These are phyloP conservation scores for Chelidonichthys spinosus DNA, from an alignment of 2,797 vertebrate genomes.

Conservation along the genomic window DNA sequence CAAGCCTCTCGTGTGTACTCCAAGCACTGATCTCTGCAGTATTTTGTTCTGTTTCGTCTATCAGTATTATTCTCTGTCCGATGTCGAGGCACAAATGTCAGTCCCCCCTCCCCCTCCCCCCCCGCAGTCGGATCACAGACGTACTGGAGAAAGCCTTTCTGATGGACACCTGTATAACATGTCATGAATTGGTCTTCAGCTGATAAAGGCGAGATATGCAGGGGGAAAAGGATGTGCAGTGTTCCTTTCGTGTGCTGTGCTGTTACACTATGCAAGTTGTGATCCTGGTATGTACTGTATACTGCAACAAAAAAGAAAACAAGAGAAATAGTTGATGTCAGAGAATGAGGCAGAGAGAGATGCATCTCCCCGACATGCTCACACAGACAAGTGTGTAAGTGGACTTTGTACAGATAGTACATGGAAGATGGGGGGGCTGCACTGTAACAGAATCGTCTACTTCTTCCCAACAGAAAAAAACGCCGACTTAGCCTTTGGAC, in stretches of 20 bases:
- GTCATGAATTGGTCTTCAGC: constrained; percentile 21
- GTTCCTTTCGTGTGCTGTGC: constrained; percentile 65
- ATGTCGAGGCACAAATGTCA: constrained; percentile 33
- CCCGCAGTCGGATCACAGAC: constrained; percentile 10
- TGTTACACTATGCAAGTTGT: constrained; percentile 82
- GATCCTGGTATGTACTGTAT: constrained; percentile 62
- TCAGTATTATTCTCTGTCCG: constrained; percentile 78
- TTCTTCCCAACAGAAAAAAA: constrained; percentile 59
- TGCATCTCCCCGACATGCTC: constrained; percentile 24
- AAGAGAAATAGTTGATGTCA: constrained; percentile 23
- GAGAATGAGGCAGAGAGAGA: constrained; percentile 17
- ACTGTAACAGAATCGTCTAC: constrained; percentile 54
- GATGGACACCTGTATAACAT: constrained; percentile 11
- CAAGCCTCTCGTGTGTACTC: constrained; percentile 60
- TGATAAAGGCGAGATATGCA: constrained; percentile 19
- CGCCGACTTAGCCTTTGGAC: constrained; percentile 54
- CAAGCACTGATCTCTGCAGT: constrained; percentile 78
- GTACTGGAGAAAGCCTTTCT: constrained; percentile 19
- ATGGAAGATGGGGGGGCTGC: constrained; percentile 42
- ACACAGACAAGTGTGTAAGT: constrained; percentile 31
- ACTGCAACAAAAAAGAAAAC: constrained; percentile 32
- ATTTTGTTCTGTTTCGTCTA: constrained; percentile 68
- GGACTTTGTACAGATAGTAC: constrained; percentile 50
- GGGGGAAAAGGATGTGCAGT: constrained; percentile 35
- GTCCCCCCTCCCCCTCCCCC: constrained; percentile 7